phyloP scores from a whole-genome alignment of 2,888 invertebrate genomes.

The Antheraea yamamai region DNA sequence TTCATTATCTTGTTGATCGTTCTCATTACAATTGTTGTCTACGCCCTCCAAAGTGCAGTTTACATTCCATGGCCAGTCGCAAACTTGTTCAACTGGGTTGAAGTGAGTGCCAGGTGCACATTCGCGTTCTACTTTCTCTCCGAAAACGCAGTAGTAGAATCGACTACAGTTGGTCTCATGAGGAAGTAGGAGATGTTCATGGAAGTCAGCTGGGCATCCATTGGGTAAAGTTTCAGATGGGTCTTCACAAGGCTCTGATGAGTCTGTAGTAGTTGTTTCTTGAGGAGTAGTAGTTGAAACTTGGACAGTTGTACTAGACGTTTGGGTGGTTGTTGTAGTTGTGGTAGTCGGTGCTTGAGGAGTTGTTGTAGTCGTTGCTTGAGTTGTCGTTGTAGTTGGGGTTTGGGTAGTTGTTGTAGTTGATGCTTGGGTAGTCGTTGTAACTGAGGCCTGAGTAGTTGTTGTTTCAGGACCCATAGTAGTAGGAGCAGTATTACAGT shows the following conservation, averaged over 20 bases:
- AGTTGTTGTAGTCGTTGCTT: neutral
- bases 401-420: neutral
- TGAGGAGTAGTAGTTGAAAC: constrained; percentile 1
- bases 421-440: neutral
- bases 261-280: neutral
- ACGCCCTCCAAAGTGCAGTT: constrained; percentile 17
- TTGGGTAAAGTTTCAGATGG: constrained; percentile 21
- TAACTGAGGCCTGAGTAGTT: neutral
- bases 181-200: constrained; percentile 34
- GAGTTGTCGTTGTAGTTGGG: neutral
- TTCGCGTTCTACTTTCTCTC: constrained; percentile 28
- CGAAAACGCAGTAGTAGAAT: constrained; percentile 42
- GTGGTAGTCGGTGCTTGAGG: neutral
- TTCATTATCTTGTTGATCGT: neutral
- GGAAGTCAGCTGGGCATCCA: constrained; percentile 39
- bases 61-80: constrained; percentile 18
- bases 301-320: constrained; percentile 1
- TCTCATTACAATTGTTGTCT: constrained; percentile 12
- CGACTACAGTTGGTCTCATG: constrained; percentile 37
- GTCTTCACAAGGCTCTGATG: constrained; percentile 20
- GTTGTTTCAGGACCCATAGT: neutral
- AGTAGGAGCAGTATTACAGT: constrained; percentile 17
- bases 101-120: constrained; percentile 43
- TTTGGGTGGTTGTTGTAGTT: neutral
- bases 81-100: constrained; percentile 29